Conservation (phyloP, 2,888 invertebrate genomes). For the Meta bourneti region DNA sequence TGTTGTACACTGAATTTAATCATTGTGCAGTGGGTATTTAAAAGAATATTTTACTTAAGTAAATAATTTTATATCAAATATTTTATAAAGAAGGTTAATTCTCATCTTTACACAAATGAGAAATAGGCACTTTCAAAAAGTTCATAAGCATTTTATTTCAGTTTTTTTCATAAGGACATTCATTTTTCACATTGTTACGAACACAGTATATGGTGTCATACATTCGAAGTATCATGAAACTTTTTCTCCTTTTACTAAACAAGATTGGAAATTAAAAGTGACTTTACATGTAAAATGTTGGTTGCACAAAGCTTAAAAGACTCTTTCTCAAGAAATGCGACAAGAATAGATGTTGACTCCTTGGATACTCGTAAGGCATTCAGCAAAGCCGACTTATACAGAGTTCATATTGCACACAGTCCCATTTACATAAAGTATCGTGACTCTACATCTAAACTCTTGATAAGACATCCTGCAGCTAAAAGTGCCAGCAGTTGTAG, state of each 20-base stretch:
- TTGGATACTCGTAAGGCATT: not conserved
- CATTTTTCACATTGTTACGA: not conserved
- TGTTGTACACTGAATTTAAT: no score
- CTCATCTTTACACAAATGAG: no score
- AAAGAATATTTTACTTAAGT: no score
- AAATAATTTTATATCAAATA: no score
- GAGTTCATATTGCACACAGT: not conserved
- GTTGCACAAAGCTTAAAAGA: not conserved
- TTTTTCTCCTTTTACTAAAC: not conserved
- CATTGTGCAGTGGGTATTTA: no score
- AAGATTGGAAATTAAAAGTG: not conserved
- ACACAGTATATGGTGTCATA: not conserved
- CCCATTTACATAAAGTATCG: constrained; percentile 40
- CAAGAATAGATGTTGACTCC: not conserved
- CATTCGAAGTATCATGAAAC: not conserved
- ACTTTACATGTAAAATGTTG: not conserved
- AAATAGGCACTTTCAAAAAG: no score
- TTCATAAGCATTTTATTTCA: not conserved
- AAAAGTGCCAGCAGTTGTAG: constrained; percentile 46
- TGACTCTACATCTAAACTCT: constrained; percentile 53
- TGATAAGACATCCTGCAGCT: constrained; percentile 61
- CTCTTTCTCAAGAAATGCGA: not conserved
- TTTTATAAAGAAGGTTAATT: no score
- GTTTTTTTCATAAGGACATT: not conserved
- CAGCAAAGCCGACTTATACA: not conserved